Percentiles rank a stretch among this genome's conserved stretches.
Evolutionary conservation across 2,888 invertebrate genomes (phyloP).

Genomic region (Campopleginae sp.): DNA sequence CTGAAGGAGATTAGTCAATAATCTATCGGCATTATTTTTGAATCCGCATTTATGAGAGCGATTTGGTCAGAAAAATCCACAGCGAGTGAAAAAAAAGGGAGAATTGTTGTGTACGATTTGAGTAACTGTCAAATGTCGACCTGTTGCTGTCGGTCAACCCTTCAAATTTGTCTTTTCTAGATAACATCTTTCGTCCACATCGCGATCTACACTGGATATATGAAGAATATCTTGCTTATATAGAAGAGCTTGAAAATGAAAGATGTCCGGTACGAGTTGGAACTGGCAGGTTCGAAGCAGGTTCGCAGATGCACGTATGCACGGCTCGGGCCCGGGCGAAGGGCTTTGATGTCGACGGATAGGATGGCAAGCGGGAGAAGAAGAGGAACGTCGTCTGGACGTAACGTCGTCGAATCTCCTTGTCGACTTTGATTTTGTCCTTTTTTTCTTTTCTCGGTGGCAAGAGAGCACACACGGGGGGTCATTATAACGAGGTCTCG

Average conservation of each 20-base stretch:
- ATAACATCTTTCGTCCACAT: background rate
- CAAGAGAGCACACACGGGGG: conserved; percentile 69
- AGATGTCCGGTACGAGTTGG: background rate
- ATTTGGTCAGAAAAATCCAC: background rate
- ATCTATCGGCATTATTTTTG: background rate
- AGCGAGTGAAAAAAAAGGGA: background rate
- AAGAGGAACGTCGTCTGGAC: conserved; percentile 43
- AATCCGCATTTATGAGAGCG: background rate
- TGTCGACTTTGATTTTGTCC: conserved; percentile 20
- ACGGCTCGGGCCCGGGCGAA: conserved; percentile 61
- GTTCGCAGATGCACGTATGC: conserved; percentile 19
- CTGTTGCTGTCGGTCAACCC: background rate
- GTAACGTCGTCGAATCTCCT: conserved; percentile 61
- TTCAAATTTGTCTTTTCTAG: background rate
- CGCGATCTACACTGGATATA: background rate
- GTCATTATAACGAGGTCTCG: conserved; percentile 80
- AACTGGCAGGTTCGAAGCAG: background rate
- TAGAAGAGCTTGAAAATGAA: background rate
- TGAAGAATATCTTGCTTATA: background rate
- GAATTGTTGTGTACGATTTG: background rate
- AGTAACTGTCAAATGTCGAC: background rate
- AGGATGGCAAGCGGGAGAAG: conserved; percentile 53
- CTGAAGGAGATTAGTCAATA: conserved; percentile 8
- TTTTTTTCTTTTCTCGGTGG: conserved; percentile 36
- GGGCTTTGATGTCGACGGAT: conserved; percentile 70